A percentile compares a stretch with the other conserved stretches of the same genome.
These are phyloP conservation scores for Melierax canorus DNA, from an alignment of 2,113 vertebrate species.

Conservation along the genomic window DNA sequence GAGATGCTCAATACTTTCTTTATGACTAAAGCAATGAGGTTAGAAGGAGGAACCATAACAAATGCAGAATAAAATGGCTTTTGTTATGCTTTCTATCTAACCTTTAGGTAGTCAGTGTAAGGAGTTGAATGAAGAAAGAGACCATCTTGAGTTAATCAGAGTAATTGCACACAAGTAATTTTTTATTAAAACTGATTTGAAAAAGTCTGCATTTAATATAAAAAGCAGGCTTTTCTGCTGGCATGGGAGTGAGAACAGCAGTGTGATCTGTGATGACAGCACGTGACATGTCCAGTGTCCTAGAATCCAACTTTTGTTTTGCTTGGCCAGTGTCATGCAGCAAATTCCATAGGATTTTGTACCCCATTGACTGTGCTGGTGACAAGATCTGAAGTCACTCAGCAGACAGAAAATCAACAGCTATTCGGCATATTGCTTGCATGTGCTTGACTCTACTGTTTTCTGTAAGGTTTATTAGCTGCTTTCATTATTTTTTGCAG, in stretches of 20 bases:
- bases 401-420: slow-evolving; percentile 71
- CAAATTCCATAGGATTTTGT: slow-evolving; percentile 79
- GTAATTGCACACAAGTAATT: slow-evolving; percentile 47
- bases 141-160: slow-evolving; percentile 61
- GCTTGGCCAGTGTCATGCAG: slow-evolving; percentile 74
- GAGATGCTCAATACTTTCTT: neutral
- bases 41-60: neutral
- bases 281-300: slow-evolving; percentile 70
- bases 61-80: neutral
- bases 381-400: slow-evolving; percentile 82
- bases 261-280: slow-evolving; percentile 73
- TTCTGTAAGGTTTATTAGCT: slow-evolving; percentile 56
- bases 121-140: neutral
- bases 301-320: slow-evolving; percentile 72
- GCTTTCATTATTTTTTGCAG: slow-evolving; percentile 51
- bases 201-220: slow-evolving; percentile 60
- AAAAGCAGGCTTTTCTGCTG: slow-evolving; percentile 64
- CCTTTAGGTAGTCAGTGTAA: neutral
- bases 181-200: slow-evolving; percentile 62
- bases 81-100: neutral
- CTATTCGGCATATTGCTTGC: slow-evolving; percentile 46
- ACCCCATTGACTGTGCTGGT: slow-evolving; percentile 78
- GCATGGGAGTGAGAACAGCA: slow-evolving; percentile 77
- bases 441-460: slow-evolving; percentile 45
- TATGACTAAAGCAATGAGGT: neutral